Evolutionary conservation across 2,888 invertebrate genomes (phyloP).

Genomic region (Leucozona laternaria): DNA sequence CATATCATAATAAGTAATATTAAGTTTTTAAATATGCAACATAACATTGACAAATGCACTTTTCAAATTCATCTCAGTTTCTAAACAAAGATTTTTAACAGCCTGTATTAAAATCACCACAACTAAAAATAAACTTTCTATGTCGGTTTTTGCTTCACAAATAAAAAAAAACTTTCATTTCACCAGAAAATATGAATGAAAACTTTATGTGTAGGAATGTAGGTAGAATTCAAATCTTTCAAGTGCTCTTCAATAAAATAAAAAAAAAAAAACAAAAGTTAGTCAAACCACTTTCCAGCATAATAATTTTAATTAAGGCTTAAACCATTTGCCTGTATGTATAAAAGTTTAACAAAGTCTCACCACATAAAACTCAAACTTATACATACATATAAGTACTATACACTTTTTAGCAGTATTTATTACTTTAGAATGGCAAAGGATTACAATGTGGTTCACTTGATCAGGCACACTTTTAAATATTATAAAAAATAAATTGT

Average conservation of each 20-base stretch:
- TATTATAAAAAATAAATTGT: not conserved
- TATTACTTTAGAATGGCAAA: not conserved
- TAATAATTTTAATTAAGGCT: conserved; percentile 46
- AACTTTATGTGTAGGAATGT: not conserved
- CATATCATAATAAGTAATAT: no score
- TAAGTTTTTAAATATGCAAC: no score
- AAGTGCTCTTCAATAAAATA: conserved; percentile 3
- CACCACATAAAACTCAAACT: conserved; percentile 22
- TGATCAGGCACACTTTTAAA: not conserved
- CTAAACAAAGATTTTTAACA: not conserved
- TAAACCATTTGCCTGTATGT: not conserved
- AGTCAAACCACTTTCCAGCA: conserved; percentile 38
- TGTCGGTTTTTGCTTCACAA: not conserved
- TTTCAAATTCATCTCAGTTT: no score
- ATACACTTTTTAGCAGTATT: not conserved
- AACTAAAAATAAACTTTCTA: not conserved
- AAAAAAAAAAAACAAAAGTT: not conserved
- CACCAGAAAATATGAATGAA: not conserved
- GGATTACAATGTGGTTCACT: not conserved
- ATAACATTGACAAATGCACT: no score
- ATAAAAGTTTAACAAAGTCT: conserved; percentile 13
- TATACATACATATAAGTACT: conserved; percentile 6
- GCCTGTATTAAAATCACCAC: not conserved
- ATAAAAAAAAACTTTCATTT: not conserved
- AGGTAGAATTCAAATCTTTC: not conserved